Conservation (phyloP, 2,113 vertebrate genomes). For the Plotosus lineatus region DNA sequence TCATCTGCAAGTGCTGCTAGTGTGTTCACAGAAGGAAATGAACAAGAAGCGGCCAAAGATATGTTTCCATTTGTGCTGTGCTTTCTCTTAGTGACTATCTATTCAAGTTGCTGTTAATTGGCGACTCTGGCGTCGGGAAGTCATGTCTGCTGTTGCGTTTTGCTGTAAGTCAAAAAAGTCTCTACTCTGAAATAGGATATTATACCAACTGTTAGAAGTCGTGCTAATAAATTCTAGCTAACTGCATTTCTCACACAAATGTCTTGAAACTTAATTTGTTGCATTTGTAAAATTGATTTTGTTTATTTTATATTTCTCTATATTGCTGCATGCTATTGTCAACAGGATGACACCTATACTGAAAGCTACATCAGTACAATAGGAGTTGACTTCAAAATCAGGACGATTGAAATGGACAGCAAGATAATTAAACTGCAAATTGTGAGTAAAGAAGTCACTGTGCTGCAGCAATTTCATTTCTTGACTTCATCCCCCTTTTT, state of each 20-base stretch:
- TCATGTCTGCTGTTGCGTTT: conserved; percentile 97
- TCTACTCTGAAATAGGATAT: background rate
- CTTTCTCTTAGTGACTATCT: conserved; percentile 88
- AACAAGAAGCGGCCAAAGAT: background rate
- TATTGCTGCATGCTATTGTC: background rate
- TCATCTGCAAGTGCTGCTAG: background rate
- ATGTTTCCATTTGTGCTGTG: conserved; percentile 46
- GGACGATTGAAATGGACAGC: conserved; percentile 96
- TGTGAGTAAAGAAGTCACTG: conserved; percentile 74
- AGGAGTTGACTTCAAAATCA: conserved; percentile 98
- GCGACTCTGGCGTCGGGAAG: conserved; percentile 96
- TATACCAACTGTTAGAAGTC: background rate
- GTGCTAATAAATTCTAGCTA: background rate
- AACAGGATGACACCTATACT: conserved; percentile 95
- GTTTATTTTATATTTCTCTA: background rate
- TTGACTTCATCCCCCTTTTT: background rate
- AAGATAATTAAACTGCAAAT: conserved; percentile 98
- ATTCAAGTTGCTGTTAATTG: conserved; percentile 97
- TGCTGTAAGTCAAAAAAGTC: conserved; percentile 83
- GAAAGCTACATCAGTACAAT: conserved; percentile 99
- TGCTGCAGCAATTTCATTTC: background rate
- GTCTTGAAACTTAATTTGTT: background rate
- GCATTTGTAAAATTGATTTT: too few species aligned
- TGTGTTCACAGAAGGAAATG: background rate
- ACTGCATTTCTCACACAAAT: background rate